phyloP scores from a whole-genome alignment of 2,797 vertebrate genomes.

The Rhinatrema bivittatum region DNA sequence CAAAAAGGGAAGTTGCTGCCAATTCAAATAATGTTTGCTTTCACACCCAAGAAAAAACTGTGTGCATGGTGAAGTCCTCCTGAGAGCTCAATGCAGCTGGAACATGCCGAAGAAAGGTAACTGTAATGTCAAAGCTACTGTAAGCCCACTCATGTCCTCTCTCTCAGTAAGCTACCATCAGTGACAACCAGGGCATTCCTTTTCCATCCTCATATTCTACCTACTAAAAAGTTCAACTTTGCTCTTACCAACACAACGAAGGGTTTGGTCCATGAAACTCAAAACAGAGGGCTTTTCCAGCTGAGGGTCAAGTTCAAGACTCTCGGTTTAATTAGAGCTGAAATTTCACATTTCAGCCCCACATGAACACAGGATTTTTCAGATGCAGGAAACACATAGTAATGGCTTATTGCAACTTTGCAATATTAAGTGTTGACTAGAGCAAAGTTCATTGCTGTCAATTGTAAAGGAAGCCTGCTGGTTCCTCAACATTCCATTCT shows the following conservation, averaged over 20 bases:
- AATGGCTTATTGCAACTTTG: slow-evolving; percentile 36
- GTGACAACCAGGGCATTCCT: slow-evolving; percentile 61
- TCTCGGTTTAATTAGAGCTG: slow-evolving; percentile 15
- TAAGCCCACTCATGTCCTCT: slow-evolving; percentile 69
- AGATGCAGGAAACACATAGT: slow-evolving; percentile 47
- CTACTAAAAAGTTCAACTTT: slow-evolving; percentile 4
- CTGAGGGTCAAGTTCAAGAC: slow-evolving; percentile 22
- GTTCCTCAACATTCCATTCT: slow-evolving; percentile 5
- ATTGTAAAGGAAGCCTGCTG: slow-evolving; percentile 15
- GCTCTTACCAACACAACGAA: slow-evolving; percentile 4
- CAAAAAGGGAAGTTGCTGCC: slow-evolving; percentile 77
- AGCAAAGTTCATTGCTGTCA: slow-evolving; percentile 30
- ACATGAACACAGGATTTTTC: slow-evolving; percentile 26
- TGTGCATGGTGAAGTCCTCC: slow-evolving; percentile 74
- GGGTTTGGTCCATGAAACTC: slow-evolving; percentile 13
- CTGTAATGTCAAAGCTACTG: slow-evolving; percentile 85
- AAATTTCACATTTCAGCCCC: slow-evolving; percentile 30
- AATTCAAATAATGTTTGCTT: slow-evolving; percentile 87
- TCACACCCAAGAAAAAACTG: slow-evolving; percentile 81
- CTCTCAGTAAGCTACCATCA: slow-evolving; percentile 72
- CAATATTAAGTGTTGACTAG: slow-evolving; percentile 40
- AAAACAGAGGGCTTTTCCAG: slow-evolving; percentile 10
- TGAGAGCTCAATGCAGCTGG: slow-evolving; percentile 93
- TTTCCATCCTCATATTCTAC: slow-evolving; percentile 28
- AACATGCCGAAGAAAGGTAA: slow-evolving; percentile 83